These are phyloP conservation scores for Alligator mississippiensis DNA, from an alignment of 2,113 vertebrate genomes.

Conservation along the genomic window DNA sequence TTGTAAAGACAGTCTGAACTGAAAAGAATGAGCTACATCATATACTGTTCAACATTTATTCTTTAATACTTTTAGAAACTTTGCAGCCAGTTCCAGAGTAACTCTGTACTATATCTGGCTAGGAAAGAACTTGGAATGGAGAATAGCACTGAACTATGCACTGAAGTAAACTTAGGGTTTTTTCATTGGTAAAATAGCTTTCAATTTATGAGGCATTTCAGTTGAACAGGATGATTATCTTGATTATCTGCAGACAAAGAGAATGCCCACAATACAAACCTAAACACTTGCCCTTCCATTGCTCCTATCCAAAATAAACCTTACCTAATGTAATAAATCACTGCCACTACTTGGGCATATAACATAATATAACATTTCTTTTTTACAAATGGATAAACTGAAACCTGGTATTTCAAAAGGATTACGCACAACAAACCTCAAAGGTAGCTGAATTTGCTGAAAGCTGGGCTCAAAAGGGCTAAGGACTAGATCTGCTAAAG, in stretches of 20 bases:
- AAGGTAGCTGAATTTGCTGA: not conserved
- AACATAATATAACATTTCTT: not conserved
- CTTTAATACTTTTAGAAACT: accelerated
- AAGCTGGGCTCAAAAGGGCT: not conserved
- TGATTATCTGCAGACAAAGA: not conserved
- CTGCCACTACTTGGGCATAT: not conserved
- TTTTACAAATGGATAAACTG: not conserved
- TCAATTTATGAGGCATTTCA: not conserved
- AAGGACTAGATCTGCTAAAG: not conserved
- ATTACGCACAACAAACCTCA: not conserved
- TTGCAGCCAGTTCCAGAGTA: conserved; percentile 10
- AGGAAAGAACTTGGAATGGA: not conserved
- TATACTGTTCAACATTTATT: not conserved
- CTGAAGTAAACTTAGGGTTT: conserved; percentile 36
- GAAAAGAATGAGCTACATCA: not conserved
- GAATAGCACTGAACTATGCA: not conserved
- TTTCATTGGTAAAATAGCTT: not conserved
- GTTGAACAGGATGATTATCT: not conserved
- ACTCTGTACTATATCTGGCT: not conserved
- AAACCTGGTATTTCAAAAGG: not conserved
- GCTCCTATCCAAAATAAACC: conserved; percentile 13
- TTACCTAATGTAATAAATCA: not conserved
- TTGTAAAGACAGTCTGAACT: not conserved
- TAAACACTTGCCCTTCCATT: conserved; percentile 4
- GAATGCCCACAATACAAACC: not conserved